Evolutionary conservation across 2,797 vertebrate species (phyloP).

Genomic region (Morus bassanus): DNA sequence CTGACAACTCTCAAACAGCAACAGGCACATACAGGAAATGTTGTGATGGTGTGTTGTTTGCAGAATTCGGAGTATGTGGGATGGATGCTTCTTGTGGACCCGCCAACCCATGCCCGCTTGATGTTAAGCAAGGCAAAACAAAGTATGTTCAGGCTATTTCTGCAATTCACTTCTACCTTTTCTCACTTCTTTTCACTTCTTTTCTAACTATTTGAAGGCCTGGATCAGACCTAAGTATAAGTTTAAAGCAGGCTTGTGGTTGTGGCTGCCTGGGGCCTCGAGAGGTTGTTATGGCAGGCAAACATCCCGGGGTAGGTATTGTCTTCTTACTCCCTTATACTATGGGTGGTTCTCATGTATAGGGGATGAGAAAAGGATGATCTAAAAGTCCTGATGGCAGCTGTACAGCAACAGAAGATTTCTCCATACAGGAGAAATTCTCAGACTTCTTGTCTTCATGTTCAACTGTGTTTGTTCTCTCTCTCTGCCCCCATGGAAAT

Average conservation of each 20-base stretch:
- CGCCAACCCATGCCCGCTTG: background rate
- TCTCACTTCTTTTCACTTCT: background rate
- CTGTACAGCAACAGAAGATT: background rate
- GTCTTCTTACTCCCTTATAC: background rate
- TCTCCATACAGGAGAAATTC: background rate
- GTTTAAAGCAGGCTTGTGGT: background rate
- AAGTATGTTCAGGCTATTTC: background rate
- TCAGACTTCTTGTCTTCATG: background rate
- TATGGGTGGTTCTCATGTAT: rapidly evolving
- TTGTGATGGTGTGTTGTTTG: background rate
- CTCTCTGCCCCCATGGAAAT: background rate
- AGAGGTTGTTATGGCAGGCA: background rate
- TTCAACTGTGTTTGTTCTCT: background rate
- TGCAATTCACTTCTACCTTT: background rate
- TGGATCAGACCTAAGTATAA: background rate
- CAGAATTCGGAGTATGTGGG: background rate
- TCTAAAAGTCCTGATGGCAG: background rate
- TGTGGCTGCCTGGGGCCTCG: background rate
- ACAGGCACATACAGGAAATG: background rate
- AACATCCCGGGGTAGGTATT: background rate
- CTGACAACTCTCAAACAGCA: background rate
- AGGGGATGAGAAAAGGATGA: background rate
- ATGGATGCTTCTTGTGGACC: background rate
- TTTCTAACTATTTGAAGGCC: background rate
- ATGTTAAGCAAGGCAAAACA: background rate